These are phyloP conservation scores for Mellivora capensis DNA, from an alignment of 2,113 vertebrate genomes.

Conservation along the genomic window DNA sequence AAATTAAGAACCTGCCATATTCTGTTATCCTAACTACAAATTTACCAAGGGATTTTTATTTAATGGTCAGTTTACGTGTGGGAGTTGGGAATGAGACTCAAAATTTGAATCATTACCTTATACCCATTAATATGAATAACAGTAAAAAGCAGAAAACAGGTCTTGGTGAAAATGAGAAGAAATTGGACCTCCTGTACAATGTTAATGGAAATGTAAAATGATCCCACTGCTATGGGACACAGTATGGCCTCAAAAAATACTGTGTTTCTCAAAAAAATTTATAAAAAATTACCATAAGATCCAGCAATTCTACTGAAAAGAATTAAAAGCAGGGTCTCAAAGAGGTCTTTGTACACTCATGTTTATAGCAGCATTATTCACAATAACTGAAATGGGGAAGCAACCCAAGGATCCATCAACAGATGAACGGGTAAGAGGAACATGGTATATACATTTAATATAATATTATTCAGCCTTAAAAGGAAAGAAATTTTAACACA, in stretches of 20 bases:
- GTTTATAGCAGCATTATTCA: not conserved
- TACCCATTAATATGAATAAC: not conserved
- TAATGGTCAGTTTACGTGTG: not conserved
- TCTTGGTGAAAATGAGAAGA: not conserved
- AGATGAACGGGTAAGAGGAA: not conserved
- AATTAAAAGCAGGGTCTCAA: not conserved
- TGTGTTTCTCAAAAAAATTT: not conserved
- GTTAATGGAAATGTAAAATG: not conserved
- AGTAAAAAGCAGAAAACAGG: not conserved
- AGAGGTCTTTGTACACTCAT: not conserved
- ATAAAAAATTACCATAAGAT: not conserved
- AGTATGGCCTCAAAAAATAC: not conserved
- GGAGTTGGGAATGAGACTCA: not conserved
- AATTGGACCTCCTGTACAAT: not conserved
- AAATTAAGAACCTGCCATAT: not conserved
- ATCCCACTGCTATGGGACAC: not conserved
- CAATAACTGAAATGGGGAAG: not conserved
- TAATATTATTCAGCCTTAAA: not conserved
- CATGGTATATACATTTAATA: not conserved
- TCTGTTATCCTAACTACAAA: not conserved
- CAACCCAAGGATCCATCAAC: not conserved
- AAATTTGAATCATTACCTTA: not conserved
- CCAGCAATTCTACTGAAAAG: not conserved
- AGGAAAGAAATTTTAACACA: not conserved
- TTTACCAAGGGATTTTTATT: not conserved